Base-by-base conservation (phyloP, 1,140 invertebrate genomes). In the Fopius arisanus region DNA sequence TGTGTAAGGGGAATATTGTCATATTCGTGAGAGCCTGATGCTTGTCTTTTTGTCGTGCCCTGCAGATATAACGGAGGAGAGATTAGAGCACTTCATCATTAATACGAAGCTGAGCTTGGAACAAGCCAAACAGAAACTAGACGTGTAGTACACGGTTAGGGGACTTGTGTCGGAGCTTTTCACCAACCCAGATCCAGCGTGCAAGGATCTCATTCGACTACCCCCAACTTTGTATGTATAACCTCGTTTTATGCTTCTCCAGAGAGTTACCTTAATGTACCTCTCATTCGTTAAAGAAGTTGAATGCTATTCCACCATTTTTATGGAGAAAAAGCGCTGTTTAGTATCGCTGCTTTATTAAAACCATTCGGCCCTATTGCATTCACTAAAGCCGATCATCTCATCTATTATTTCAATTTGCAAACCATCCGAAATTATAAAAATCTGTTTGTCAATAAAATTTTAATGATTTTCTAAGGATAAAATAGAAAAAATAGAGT, bases 131-230 rank as follows among this genome's bases (percentile, higher is more conserved):
- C 82, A 87, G 75, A 84, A 85, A 77, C 78, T 89, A 70, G 88
- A 89, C 80, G 84, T 87, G 82, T 88, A 88, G 80, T 88, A 88
- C 80, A 85, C 86, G 40, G 81, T 87, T 33, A 85, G 83, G 75
- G 77, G 81, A 54, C 78, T 85, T 74, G 79, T 87, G 41, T 86
- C 88, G 16, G 88, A 89, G 77, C 83, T 87, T 80, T 88, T 88
- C 77, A 78, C 81, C 33, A 81, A 85, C 75, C 79, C 86, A 77
- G 86, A 89, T 77, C 86, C 87, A 63, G 78, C 82, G 70, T 79
- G 80, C 75, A 77, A 78, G 29, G 81, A 80, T 68, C 70, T 89
- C 77, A 77, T 78, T 72, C 74, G 70, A 71, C 75, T 81, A 74
- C 75, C 73, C 73, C 78, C 83, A 74, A 80, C 77, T 77, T 77